These are phyloP conservation scores for Pardosa pseudoannulata DNA, from an alignment of 2,888 invertebrate genomes.

Conservation along the genomic window DNA sequence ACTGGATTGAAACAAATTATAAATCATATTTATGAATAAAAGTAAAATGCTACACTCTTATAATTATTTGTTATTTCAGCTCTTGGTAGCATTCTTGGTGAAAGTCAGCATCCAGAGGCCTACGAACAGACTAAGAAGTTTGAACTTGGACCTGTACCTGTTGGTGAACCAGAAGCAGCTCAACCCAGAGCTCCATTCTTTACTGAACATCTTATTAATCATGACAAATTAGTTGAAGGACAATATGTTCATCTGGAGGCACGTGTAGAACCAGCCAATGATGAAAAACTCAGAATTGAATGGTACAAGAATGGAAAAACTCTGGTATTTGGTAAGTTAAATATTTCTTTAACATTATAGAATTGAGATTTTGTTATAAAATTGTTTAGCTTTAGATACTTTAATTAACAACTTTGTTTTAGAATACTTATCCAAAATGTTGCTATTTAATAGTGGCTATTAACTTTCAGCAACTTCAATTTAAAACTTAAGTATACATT, in stretches of 20 bases:
- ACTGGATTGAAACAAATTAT: background rate
- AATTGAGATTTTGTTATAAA: too few species aligned
- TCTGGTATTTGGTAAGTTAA: slow-evolving; percentile 90
- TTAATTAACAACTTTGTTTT: too few species aligned
- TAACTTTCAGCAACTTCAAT: too few species aligned
- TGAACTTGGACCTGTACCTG: slow-evolving; percentile 91
- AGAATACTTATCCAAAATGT: too few species aligned
- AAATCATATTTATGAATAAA: background rate
- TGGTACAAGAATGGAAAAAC: slow-evolving; percentile 89
- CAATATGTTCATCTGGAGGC: slow-evolving; percentile 95
- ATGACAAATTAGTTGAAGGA: slow-evolving; percentile 92
- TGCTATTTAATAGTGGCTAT: too few species aligned
- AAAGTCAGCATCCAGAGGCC: slow-evolving; percentile 91
- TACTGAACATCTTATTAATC: slow-evolving; percentile 90
- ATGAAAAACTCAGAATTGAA: slow-evolving; percentile 82
- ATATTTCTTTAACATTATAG: too few species aligned
- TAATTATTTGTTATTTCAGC: slow-evolving; percentile 50
- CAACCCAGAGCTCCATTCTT: slow-evolving; percentile 83
- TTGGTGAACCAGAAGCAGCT: slow-evolving; percentile 35
- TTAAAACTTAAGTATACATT: too few species aligned
- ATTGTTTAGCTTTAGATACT: too few species aligned
- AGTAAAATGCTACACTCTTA: background rate
- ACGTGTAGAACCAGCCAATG: slow-evolving; percentile 88
- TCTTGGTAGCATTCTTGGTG: slow-evolving; percentile 84
- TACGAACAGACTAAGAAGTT: slow-evolving; percentile 94